phyloP scores from a whole-genome alignment of 2,888 invertebrate genomes.

The Limnephilus rhombicus region DNA sequence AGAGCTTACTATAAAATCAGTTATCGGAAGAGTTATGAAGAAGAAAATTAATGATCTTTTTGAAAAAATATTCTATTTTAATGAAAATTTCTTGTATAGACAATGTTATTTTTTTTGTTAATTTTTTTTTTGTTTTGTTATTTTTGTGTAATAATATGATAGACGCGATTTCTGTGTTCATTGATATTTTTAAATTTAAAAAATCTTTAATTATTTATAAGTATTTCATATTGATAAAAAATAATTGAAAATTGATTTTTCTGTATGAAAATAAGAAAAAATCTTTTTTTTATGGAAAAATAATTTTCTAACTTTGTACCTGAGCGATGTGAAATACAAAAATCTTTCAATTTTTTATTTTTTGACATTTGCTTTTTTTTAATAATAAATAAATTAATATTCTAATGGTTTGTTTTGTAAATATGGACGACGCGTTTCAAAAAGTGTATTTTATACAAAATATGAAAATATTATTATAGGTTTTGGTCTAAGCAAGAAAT shows the following conservation, averaged over 20 bases:
- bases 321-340: conserved; percentile 61
- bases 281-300: conserved; percentile 40
- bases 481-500: conserved; percentile 45
- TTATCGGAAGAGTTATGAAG: not conserved
- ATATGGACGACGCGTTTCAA: conserved; percentile 46
- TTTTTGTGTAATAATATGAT: conserved; percentile 15
- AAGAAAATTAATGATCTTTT: not conserved
- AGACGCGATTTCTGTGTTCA: conserved; percentile 40
- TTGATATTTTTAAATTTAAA: conserved; percentile 43
- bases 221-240: conserved; percentile 40
- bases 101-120: conserved; percentile 12
- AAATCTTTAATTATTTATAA: conserved; percentile 42
- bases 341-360: conserved; percentile 43
- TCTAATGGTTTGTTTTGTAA: conserved; percentile 44
- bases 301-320: conserved; percentile 60
- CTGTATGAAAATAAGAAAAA: conserved; percentile 36
- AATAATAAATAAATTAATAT: conserved; percentile 53
- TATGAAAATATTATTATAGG: conserved; percentile 27
- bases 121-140: conserved; percentile 11
- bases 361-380: conserved; percentile 46
- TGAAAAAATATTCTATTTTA: not conserved
- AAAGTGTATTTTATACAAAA: conserved; percentile 33
- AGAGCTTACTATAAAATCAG: conserved; percentile 2
- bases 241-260: conserved; percentile 45
- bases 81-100: conserved; percentile 54